A percentile compares a stretch with the other conserved stretches of the same genome.
Evolutionary conservation across 2,113 vertebrate genomes (phyloP).

Genomic region (Nycticryphes semicollaris): DNA sequence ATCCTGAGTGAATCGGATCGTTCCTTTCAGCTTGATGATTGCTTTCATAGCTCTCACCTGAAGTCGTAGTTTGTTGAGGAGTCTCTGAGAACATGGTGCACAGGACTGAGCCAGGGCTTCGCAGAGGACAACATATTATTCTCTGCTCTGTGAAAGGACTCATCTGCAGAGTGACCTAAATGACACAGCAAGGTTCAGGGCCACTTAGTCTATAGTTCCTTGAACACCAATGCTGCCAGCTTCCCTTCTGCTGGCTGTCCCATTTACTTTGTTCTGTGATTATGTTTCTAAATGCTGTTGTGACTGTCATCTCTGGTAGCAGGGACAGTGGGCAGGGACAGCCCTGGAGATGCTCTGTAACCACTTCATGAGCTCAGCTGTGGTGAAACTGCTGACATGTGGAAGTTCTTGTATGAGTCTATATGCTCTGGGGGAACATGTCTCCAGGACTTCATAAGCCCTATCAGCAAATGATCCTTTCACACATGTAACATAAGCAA

Average conservation of each 20-base stretch:
- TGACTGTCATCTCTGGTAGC: background rate
- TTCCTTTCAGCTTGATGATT: background rate
- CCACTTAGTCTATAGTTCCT: background rate
- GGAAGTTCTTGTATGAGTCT: background rate
- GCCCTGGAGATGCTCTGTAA: background rate
- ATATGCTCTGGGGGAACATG: background rate
- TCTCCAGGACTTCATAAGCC: background rate
- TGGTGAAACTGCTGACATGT: background rate
- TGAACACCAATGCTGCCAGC: background rate
- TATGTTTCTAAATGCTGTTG: background rate
- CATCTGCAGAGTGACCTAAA: background rate
- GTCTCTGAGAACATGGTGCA: background rate
- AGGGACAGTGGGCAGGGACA: background rate
- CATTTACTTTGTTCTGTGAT: background rate
- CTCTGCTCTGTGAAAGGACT: background rate
- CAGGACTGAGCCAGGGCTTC: background rate
- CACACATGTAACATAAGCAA: background rate
- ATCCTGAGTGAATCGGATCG: background rate
- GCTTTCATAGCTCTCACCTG: fast-evolving
- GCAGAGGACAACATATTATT: background rate
- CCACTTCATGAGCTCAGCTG: background rate
- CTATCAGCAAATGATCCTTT: background rate
- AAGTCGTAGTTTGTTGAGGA: background rate
- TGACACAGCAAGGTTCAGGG: background rate
- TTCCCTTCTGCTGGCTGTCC: background rate